Evolutionary conservation across 2,797 vertebrate species (phyloP), one percentile per base, ranked within the genome.

Genomic region (Hemitrygon akajei): DNA sequence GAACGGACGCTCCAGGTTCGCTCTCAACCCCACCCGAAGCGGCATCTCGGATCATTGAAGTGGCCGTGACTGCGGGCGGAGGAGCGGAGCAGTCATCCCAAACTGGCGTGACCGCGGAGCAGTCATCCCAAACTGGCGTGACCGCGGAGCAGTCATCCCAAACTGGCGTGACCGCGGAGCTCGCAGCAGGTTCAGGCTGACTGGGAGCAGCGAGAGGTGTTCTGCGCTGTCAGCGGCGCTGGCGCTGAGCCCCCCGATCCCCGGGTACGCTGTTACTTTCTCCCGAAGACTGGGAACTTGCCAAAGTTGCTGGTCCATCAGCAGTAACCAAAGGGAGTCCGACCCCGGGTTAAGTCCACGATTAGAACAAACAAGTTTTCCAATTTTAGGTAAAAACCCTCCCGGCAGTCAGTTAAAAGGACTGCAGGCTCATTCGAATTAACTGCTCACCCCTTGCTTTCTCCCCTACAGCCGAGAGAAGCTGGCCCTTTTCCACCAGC

Each of bases 401-500:
- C 1, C 27, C 3, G 16, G 58, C 16, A 56, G 5, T n/a, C 82
- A 14, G 58, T 86, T 60, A 7, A 63, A 86, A 25, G 11, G 82
- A n/a, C 9, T 86, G 3, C 20, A 84, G 12, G 30, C 0, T 86
- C 82, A 58, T 16, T 86, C 47, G 22, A 10, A 60, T 60, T 86
- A 18, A 0, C 22, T 25, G 1, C 22, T 86, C 60, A 86, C 82
- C 0, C 5, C 9, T 9, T 10, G 63, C n/a, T 27, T 86, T 86
- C 79, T 14, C 27, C 58, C 16, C 7, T 7, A 96, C 94, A 95
- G 97, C 37, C 94, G 93, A 94, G 96, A 97, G 80, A 96, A 96
- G 94, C 94, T 97, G 94, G 95, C 95, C 20, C 95, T 96, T 76
- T 94, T 98, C 91, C 96, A 97, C 95, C 96, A 96, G 95, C 94